Evolutionary conservation across 2,113 vertebrate genomes (phyloP).

Genomic region (Leptobrachium leishanense): DNA sequence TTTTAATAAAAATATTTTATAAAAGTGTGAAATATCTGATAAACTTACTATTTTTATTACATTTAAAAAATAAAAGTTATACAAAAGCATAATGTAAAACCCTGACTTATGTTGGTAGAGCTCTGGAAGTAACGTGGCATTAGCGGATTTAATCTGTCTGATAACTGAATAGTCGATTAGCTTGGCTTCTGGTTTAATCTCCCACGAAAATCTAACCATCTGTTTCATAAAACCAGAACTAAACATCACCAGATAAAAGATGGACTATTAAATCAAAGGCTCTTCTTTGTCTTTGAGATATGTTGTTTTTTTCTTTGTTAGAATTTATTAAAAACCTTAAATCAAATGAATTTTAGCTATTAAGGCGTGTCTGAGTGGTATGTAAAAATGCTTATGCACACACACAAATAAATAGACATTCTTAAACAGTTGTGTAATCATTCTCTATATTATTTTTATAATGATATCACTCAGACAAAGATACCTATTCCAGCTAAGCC

Average conservation of each 20-base stretch:
- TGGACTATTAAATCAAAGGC: constrained; percentile 64
- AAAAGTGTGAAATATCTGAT: constrained; percentile 76
- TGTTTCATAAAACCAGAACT: constrained; percentile 70
- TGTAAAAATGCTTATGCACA: constrained; percentile 48
- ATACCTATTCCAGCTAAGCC: too few species aligned
- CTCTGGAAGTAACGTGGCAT: constrained; percentile 53
- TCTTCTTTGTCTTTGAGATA: constrained; percentile 67
- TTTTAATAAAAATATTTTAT: constrained; percentile 76
- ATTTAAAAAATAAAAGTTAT: constrained; percentile 63
- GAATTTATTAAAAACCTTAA: constrained; percentile 61
- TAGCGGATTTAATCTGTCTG: constrained; percentile 67
- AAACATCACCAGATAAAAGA: constrained; percentile 68
- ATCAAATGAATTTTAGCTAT: constrained; percentile 63
- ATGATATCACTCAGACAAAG: too few species aligned
- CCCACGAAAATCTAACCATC: constrained; percentile 77
- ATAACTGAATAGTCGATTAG: constrained; percentile 73
- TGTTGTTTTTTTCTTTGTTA: constrained; percentile 44
- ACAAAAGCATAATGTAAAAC: constrained; percentile 60
- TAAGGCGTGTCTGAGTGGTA: constrained; percentile 57
- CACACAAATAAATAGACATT: too few species aligned
- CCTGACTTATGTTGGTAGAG: constrained; percentile 63
- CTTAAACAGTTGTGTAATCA: too few species aligned
- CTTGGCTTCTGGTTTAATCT: constrained; percentile 75
- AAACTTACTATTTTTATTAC: constrained; percentile 73
- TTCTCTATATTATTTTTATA: too few species aligned